Evolutionary conservation across 2,113 vertebrate species (phyloP), one percentile per base, ranked within the genome.

Genomic region (Xiphorhynchus elegans): DNA sequence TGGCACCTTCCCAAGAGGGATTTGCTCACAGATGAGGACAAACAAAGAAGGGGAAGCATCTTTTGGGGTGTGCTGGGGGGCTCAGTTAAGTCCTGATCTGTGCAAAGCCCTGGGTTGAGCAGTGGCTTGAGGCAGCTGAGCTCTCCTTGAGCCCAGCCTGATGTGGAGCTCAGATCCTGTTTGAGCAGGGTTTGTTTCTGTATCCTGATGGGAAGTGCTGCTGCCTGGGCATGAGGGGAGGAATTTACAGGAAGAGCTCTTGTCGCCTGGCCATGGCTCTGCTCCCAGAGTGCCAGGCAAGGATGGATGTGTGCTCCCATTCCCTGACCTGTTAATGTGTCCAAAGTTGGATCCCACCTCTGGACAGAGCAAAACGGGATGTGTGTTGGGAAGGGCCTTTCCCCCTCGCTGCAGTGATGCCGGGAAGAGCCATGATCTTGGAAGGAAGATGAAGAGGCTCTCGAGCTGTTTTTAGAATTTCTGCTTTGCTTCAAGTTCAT

Each of bases 41-140:
- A 64, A 73, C 16, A 17, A 56, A 47, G 53, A 28, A 47, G 11
- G 63, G 29, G 25, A 40, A 52, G 23, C 29, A 6, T 25, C 3
- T 56, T 67, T 31, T 52, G 19, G 17, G 11, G 4, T 44, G 13
- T 62, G 49, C 8, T 11, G 53, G 7, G 15, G 23, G 18, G 9
- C 24, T 83, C 13, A 0, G 6, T 53, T 58, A 20, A 50, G 10
- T 80, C n/a, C 29, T 0, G 0, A 1, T 63, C 44, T 31, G 1
- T 0, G 1, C 3, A 0, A 47, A 68, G 49, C n/a, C 46, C 17
- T 2, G 4, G 21, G 13, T 6, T 40, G 40, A 69, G 66, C 2
- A 0, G 31, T 55, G 77, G 31, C 52, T 72, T 72, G 15, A 17
- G 23, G 35, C 20, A 69, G 55, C 39, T 1, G 4, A 42, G 62